Evolutionary conservation across 1,140 invertebrate genomes (phyloP), one percentile per base, ranked within the genome.

Genomic region (Drosophila novamexicana): DNA sequence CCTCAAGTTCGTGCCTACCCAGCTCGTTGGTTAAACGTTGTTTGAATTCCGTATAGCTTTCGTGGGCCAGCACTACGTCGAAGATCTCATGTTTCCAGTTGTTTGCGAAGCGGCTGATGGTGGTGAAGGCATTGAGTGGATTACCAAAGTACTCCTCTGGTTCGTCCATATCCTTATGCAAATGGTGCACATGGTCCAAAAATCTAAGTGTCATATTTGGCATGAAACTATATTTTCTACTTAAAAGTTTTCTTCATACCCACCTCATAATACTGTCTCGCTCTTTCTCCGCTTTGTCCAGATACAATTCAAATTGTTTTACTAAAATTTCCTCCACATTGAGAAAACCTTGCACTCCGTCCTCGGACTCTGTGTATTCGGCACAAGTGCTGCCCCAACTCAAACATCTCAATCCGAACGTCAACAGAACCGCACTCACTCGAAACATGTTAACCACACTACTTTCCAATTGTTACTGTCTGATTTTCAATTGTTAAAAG

Each of bases 101-200:
- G 6, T 96, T 95, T 0, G 97, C 98, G 58, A 99, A 94, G 75
- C 97, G 95, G 93, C 98, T 99, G 8, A 99, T 97, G 36, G 98
- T 81, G 5, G 49, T 75, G 9, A 77, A 89, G 6, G 78, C 83
- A 56, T 89, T 90, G 1, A 90, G 8, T 0, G 90, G 90, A 72
- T 91, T 79, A 0, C 75, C 83, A 22, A 77, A 90, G 47, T 81
- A 81, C 0, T 69, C 59, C 9, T 70, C 74, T 0, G 58, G 10
- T 6, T 61, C 56, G 0, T 42, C 45, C 4, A 59, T 45, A 45
- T 75, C 42, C 2, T 22, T 12, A 40, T 81, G 64, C 18, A 78
- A n/a, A 1, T 52, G 8, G 1, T 81, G 50, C 7, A 89, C 63
- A 7, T 78, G 10, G 0, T 49, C 10, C 1, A 88, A 34, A 45